Percentiles rank a stretch among this genome's conserved stretches.
These are phyloP conservation scores for Mercenaria mercenaria DNA, from an alignment of 1,140 invertebrate species.

Conservation along the genomic window DNA sequence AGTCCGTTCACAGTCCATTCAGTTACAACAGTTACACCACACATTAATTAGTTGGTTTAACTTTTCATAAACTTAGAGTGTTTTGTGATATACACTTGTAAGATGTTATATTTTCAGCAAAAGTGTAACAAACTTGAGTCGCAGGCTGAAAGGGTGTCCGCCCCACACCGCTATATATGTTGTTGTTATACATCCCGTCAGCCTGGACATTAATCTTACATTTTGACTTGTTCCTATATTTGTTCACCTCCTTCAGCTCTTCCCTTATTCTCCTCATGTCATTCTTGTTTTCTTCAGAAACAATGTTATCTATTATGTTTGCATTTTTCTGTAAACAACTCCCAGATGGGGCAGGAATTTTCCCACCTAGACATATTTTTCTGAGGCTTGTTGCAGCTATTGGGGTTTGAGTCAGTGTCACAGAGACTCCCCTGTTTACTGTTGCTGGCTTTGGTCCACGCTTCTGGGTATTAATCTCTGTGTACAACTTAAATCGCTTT, in stretches of 20 bases:
- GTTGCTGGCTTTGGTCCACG: not conserved
- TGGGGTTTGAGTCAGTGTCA: not conserved
- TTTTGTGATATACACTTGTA: no score
- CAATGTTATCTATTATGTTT: not conserved
- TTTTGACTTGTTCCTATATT: not conserved
- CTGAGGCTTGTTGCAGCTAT: not conserved
- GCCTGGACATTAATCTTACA: not conserved
- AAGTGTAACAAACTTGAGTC: not conserved
- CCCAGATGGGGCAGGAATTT: no score
- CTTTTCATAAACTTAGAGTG: no score
- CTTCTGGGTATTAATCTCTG: not conserved
- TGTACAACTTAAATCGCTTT: not conserved
- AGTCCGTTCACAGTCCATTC: no score
- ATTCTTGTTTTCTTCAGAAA: not conserved
- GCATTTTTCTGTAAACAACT: not conserved
- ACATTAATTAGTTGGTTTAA: no score
- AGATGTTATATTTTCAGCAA: not conserved
- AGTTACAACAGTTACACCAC: no score
- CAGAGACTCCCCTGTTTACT: not conserved
- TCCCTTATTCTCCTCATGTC: not conserved
- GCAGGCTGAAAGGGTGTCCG: no score
- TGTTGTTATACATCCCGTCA: conserved; percentile 7
- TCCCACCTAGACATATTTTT: not conserved
- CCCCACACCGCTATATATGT: not conserved
- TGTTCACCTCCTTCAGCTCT: not conserved